Percentiles rank a stretch among this genome's conserved stretches.
Evolutionary conservation across 64 coral and sea anemone species (phyloP).

Genomic region (Montipora cactus): DNA sequence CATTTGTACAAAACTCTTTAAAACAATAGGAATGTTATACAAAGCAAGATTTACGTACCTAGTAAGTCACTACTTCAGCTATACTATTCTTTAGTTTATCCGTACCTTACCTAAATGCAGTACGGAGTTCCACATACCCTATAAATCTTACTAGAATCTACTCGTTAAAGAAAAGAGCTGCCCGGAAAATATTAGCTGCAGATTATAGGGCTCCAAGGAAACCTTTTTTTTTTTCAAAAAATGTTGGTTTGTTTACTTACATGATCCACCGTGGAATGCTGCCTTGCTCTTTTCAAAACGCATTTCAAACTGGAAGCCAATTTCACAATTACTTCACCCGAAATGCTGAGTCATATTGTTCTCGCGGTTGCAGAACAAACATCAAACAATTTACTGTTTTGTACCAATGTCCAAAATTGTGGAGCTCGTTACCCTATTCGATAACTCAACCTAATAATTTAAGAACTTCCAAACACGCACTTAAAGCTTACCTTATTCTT

Average conservation of each 20-base stretch:
- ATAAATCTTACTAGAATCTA: no score
- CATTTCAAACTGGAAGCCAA: slow-evolving; percentile 1
- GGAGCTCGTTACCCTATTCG: background rate
- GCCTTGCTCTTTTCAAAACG: background rate
- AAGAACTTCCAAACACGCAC: no score
- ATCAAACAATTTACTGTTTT: background rate
- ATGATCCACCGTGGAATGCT: background rate
- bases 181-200: background rate
- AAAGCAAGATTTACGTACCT: no score
- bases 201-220: background rate
- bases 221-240: background rate
- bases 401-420: background rate
- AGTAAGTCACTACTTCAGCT: no score
- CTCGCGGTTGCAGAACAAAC: background rate
- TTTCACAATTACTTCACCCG: background rate
- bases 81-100: no score
- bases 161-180: no score
- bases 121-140: no score
- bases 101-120: no score
- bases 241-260: background rate
- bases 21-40: no score
- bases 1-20: no score
- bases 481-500: no score
- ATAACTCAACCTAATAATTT: background rate
- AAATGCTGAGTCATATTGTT: background rate